Base-by-base conservation (phyloP, 2,113 vertebrate genomes). In the Riparia riparia region DNA sequence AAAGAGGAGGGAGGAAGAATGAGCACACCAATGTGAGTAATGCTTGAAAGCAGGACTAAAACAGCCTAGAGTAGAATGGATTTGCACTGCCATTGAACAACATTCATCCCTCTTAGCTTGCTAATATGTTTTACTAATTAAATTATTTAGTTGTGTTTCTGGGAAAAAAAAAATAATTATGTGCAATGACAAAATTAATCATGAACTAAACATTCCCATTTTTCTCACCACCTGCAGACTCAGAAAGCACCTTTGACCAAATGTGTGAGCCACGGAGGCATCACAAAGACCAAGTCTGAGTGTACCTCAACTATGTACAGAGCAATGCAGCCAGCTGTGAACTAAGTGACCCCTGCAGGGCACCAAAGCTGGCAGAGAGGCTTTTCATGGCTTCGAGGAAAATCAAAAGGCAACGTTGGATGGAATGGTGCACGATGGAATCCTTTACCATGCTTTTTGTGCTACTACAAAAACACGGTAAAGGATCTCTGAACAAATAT, bases 371-470 rank as follows among this genome's bases (percentile, higher is more conserved):
- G 21, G 22, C 65, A 47, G 29, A 3, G 56, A 39, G 50, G 25
- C 45, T 91, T 61, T 28, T 15, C 18, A 10, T 2, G 32, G 41
- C 74, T 65, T 41, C 0, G 0, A 82, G 61, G 45, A 78, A 69
- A 87, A 41, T n/a, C 11, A 5, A 15, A 80, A 76, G 20, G 9
- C 1, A 0, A 44, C 32, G 18, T 6, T 24, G 0, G 1, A 22
- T 44, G 49, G 28, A 32, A 82, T 18, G 26, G 34, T 31, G 24
- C 0, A 2, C 14, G 26, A 73, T 64, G 58, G 58, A 73, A 64
- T 64, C 11, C 58, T 64, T 54, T 28, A 21, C 8, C 17, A 7
- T 26, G 26, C 14, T 39, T 25, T 45, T 32, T 53, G 15, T 21
- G 45, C 45, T 44, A 20, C 34, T 61, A 47, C 16, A 66, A 65